Percentiles rank a stretch among this genome's conserved stretches.
Conservation (phyloP, 1,140 invertebrate genomes). For the Drosophila biarmipes region DNA sequence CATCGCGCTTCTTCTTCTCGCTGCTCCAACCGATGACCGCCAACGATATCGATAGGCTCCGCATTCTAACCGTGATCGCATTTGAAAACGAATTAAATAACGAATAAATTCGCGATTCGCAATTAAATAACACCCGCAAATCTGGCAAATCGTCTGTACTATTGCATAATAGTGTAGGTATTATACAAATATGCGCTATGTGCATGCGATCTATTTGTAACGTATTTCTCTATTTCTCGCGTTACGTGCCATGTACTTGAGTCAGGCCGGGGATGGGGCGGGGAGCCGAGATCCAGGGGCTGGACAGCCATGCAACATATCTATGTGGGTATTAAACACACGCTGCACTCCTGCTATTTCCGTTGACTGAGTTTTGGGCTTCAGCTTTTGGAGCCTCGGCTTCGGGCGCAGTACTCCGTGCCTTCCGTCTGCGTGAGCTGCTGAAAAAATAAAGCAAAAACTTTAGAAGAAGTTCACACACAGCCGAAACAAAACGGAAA, state of each 20-base stretch:
- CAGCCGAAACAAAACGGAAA: constrained; percentile 46
- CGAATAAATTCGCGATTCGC: constrained; percentile 8
- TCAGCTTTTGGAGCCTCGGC: constrained; percentile 16
- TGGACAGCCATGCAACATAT: constrained; percentile 36
- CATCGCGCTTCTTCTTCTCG: constrained; percentile 5
- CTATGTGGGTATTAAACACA: constrained; percentile 54
- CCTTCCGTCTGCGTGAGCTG: constrained; percentile 68
- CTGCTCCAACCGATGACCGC: constrained; percentile 9
- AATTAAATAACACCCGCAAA: constrained; percentile 51
- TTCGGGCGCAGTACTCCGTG: constrained; percentile 40
- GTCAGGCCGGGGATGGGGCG: neutral
- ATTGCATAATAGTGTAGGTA: constrained; percentile 30
- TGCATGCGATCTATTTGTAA: constrained; percentile 54
- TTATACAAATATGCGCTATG: constrained; percentile 26
- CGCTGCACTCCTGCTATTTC: constrained; percentile 61
- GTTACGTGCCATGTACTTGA: constrained; percentile 27
- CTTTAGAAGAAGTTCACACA: constrained; percentile 61
- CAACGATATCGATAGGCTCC: constrained; percentile 18
- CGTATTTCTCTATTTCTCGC: constrained; percentile 39
- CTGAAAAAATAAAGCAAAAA: constrained; percentile 24
- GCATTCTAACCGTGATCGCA: constrained; percentile 23
- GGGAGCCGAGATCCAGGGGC: constrained; percentile 13
- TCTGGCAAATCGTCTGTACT: constrained; percentile 35
- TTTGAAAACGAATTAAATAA: constrained; percentile 16
- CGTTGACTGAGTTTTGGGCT: constrained; percentile 75